Evolutionary conservation across 2,888 invertebrate species (phyloP), one percentile per base, ranked within the genome.

Genomic region (Vesta saturnalis): DNA sequence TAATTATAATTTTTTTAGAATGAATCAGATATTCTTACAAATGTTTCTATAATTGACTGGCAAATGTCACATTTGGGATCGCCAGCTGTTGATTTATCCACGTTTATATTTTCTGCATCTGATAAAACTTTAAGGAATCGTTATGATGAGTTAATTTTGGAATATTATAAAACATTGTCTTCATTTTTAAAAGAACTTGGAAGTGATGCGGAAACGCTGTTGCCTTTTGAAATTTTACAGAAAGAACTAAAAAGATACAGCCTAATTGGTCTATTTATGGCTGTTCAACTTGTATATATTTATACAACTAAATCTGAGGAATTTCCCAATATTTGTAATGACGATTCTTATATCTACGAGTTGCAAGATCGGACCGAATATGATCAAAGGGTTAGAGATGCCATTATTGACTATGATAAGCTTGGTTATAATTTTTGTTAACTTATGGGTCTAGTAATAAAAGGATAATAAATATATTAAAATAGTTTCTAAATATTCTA

Each of bases 21-120:
- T 58, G 21, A 22, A 1, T 43, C 59, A 21, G 59, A 70, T 18
- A 70, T 73, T 35, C 79, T 77, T 47, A 75, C 77, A n/a, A 63
- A 74, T 3, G 16, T 77, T 0, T 74, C 75, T 35, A 65, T 78
- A 22, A 54, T 79, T 8, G 78, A 79, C 52, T 79, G 78, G 74
- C 79, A 79, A 70, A 60, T 77, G 16, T 64, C 73, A 5, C 68
- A 74, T 5, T 66, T 71, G 18, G 74, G 73, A 6, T 76, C 78
- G 1, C 78, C 78, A 0, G 79, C 73, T 4, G 64, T 76, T 19
- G 83, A 83, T 63, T 64, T 83, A 57, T 63, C 76, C 2, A 81
- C 82, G 57, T 73, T 80, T 63, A 58, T 83, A 10, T 81, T 78
- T 64, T 77, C 77, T 5, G 74, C 74, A 60, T 56, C 74, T 15